These are phyloP conservation scores for Solea senegalensis DNA, from an alignment of 2,113 vertebrate species.

Conservation along the genomic window DNA sequence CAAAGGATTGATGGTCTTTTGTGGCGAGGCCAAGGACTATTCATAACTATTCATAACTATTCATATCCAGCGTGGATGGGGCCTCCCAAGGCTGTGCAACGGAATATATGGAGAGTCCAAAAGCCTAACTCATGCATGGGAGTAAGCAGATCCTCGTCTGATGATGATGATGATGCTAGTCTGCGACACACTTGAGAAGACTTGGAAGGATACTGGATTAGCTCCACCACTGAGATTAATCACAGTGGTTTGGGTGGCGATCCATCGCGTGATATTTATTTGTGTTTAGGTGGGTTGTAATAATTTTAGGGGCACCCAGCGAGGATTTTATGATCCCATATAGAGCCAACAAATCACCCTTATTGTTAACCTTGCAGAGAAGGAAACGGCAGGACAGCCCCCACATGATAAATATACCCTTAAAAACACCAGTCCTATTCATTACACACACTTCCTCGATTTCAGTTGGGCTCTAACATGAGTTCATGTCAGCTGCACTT, in stretches of 20 bases:
- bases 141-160: conserved; percentile 24
- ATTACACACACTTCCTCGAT: conserved; percentile 10
- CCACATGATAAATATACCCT: conserved; percentile 16
- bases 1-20: conserved; percentile 66
- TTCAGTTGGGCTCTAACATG: conserved; percentile 27
- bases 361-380: conserved; percentile 32
- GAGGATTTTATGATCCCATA: conserved; percentile 21
- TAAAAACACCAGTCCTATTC: background rate
- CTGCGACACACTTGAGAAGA: conserved; percentile 19
- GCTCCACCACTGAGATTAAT: conserved; percentile 15
- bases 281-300: conserved; percentile 26
- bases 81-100: conserved; percentile 42
- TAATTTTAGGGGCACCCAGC: conserved; percentile 29
- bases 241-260: conserved; percentile 13
- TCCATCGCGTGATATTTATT: conserved; percentile 25
- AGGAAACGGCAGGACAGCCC: conserved; percentile 21
- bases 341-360: conserved; percentile 33
- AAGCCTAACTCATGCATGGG: conserved; percentile 30
- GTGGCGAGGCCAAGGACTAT: conserved; percentile 61
- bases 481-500: conserved; percentile 27
- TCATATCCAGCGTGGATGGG: conserved; percentile 46
- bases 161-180: conserved; percentile 30
- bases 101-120: conserved; percentile 40
- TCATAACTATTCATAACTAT: conserved; percentile 71
- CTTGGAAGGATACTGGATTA: conserved; percentile 5